Conservation (phyloP, 2,797 vertebrate species). For the Phoeniculus purpureus region DNA sequence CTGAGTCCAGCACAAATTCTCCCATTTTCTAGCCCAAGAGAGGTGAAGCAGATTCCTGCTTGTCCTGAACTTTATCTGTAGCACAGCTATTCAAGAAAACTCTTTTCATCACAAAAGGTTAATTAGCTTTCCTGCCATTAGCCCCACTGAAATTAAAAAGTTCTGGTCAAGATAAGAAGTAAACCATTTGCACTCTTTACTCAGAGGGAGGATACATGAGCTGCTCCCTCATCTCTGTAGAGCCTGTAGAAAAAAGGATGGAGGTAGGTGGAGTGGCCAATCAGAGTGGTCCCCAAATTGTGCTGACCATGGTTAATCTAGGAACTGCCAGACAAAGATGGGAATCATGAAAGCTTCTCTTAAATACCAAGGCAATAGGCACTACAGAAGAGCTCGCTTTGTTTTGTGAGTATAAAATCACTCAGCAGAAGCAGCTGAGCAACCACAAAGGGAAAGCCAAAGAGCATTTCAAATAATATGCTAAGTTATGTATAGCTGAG, state of each 20-base stretch:
- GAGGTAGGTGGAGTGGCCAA: background rate
- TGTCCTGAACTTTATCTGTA: background rate
- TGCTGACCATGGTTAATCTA: background rate
- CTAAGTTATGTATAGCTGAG: background rate
- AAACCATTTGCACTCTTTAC: background rate
- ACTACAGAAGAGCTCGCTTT: background rate
- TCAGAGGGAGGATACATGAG: background rate
- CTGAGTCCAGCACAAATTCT: background rate
- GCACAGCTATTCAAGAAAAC: background rate
- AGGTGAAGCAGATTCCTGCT: background rate
- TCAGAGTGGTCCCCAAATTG: background rate
- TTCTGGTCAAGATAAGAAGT: background rate
- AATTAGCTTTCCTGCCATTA: conserved; percentile 6
- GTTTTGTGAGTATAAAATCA: background rate
- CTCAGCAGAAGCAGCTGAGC: background rate
- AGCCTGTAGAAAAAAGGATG: background rate
- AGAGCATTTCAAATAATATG: conserved; percentile 20
- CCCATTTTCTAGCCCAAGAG: background rate
- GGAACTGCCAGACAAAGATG: background rate
- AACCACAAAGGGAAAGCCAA: conserved; percentile 8
- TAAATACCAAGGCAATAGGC: background rate
- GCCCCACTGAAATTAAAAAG: background rate
- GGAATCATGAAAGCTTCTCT: background rate
- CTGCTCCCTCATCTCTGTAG: background rate
- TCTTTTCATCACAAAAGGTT: background rate